These are phyloP conservation scores for Tetranychus truncatus DNA, from an alignment of 2,888 invertebrate species.

Conservation along the genomic window DNA sequence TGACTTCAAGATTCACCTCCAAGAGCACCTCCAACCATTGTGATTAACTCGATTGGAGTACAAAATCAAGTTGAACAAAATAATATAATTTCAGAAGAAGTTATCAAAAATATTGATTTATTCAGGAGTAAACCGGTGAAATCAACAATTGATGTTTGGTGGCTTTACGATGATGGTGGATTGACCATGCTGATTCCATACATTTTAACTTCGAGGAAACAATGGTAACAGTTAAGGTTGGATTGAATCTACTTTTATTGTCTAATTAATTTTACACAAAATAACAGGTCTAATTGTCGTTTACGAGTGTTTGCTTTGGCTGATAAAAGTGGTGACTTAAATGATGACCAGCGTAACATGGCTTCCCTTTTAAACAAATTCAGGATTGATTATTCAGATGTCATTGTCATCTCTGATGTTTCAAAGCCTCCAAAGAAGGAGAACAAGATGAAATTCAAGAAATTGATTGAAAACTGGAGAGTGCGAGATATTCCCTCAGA, in stretches of 20 bases:
- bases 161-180: conserved; percentile 45
- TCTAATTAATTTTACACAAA: not conserved
- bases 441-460: conserved; percentile 29
- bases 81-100: not conserved
- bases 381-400: conserved; percentile 84
- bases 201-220: conserved; percentile 58
- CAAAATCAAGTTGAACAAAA: not conserved
- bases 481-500: conserved; percentile 23
- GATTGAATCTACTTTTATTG: not conserved
- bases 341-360: conserved; percentile 71
- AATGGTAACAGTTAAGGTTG: conserved; percentile 42
- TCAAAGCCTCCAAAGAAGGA: conserved; percentile 62
- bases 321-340: conserved; percentile 65
- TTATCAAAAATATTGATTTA: not conserved
- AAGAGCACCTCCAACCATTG: not conserved
- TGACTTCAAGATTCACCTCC: not conserved
- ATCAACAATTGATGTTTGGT: conserved; percentile 8
- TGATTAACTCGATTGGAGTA: not conserved
- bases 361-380: conserved; percentile 88
- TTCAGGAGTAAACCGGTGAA: not conserved
- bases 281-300: conserved; percentile 42
- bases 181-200: conserved; percentile 67
- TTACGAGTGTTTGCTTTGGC: conserved; percentile 60
- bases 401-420: conserved; percentile 77
- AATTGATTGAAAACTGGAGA: conserved; percentile 29